These are phyloP conservation scores for Eulithis testata DNA, from an alignment of 2,888 invertebrate genomes.

Conservation along the genomic window DNA sequence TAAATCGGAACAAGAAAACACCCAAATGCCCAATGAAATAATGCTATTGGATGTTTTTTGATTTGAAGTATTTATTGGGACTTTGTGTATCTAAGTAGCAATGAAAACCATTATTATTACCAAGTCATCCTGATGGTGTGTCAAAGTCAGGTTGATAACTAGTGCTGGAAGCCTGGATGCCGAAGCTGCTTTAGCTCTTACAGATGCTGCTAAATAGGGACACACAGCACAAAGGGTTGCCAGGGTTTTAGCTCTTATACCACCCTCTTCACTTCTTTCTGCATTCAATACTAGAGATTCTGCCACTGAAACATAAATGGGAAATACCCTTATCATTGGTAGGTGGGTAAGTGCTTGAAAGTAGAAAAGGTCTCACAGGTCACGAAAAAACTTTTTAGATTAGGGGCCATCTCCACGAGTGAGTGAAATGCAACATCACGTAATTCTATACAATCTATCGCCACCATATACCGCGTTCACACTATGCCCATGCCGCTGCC, in stretches of 20 bases:
- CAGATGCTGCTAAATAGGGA: slow-evolving; percentile 92
- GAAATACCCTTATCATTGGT: background rate
- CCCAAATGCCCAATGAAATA: too few species aligned
- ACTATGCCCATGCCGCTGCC: too few species aligned
- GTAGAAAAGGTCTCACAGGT: background rate
- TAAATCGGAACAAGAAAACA: too few species aligned
- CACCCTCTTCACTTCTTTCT: slow-evolving; percentile 95
- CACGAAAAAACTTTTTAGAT: too few species aligned
- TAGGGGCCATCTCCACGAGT: too few species aligned
- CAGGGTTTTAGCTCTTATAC: slow-evolving; percentile 91
- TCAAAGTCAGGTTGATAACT: slow-evolving; percentile 92
- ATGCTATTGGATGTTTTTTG: too few species aligned
- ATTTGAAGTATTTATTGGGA: too few species aligned
- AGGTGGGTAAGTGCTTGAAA: too few species aligned
- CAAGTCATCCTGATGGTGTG: slow-evolving; percentile 85
- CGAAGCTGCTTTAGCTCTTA: slow-evolving; percentile 95
- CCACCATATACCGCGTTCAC: too few species aligned
- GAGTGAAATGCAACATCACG: too few species aligned
- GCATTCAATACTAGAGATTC: slow-evolving; percentile 93
- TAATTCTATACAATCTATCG: too few species aligned
- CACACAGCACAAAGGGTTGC: slow-evolving; percentile 94
- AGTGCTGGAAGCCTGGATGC: slow-evolving; percentile 95
- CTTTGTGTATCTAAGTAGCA: too few species aligned
- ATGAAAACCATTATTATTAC: slow-evolving; percentile 55
- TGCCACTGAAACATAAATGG: slow-evolving; percentile 85